Base-by-base conservation (phyloP, 2,888 invertebrate genomes). In the Epinotia bilunana region DNA sequence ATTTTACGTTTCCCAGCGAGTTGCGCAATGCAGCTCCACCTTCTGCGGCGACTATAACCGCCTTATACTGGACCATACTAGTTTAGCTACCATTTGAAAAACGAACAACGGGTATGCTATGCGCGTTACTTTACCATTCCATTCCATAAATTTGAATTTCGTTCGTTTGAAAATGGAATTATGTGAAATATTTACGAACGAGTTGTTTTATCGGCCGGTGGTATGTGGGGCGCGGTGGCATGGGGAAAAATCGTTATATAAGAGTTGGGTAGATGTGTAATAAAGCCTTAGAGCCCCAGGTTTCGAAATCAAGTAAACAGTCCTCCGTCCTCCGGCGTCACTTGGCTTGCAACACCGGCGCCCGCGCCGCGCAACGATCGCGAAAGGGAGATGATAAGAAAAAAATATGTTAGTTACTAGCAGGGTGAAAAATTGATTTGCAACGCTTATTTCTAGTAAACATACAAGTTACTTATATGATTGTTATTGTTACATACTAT, bases 81-180 rank as follows among this genome's bases (percentile, higher is more conserved):
- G 75, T 75, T 75, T 75, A 67, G 61, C 62, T 62, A 62, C 71
- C 61, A 75, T 75, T 75, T 65, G 72, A 75, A 75, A 75, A 75
- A 55, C 71, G 58, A 74, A 75, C 71, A 72, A 61, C 74, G 49
- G 39, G 58, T 58, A 58, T 57, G 46, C 20, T 20, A 20, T 57
- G 46, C 71, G 28, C 46, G 57, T 71, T 61, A 67, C 28, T 43
- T 39, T 67, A 62, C 53, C 70, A 58, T 61, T 33, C 20, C 62
- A 18, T 9, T n/a, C 53, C 61, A 70, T 61, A 53, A 61, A 70
- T 72, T 60, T n/a, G 23, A 57, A 58, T 65, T 63, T 23, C 13
- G 43, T 64, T n/a, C 28, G 39, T 65, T 58, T 58, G 3, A 46
- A 72, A 71, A 62, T 62, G 13, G 57, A 68, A 68, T 43, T 43